Evolutionary conservation across 2,888 invertebrate genomes (phyloP), one percentile per base, ranked within the genome.

Genomic region (Sinohyriopsis cumingii): DNA sequence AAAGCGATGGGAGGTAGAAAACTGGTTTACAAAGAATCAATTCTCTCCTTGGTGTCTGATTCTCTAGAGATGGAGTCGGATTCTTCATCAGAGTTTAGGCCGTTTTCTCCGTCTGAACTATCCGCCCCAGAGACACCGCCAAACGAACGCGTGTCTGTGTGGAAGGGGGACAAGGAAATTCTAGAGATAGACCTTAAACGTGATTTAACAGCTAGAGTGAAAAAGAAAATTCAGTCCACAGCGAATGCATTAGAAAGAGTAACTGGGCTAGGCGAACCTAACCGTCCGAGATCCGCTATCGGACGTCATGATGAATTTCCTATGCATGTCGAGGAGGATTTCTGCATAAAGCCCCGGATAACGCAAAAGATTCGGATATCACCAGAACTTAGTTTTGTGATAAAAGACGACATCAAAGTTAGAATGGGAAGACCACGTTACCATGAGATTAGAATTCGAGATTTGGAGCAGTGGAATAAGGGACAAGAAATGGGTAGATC

Each of bases 341-440:
- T 80, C 68, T 73, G 82, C 55, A 71, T 73, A 25, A 70, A 79
- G 63, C 85, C 86, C 25, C 77, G 80, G 67, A 85, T 86, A 28
- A 82, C 83, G 7, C 87, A 88, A 65, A 76, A 78, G 33, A 79
- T 88, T 67, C 76, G 86, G 28, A 85, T 88, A 20, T 86, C 88
- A 5, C 86, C 88, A 1, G 81, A 85, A 59, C 79, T 88, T 3
- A 84, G 84, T 68, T 68, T 76, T 24, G 83, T 87, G 6, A 87
- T 88, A 59, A 73, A 79, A 55, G 75, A 80, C 59, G 87, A 88
- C 69, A 85, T 88, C 63, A 77, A 79, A 55, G 81, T 82, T 18
- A 73, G 88, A 53, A 86, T 88, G 87, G 86, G 85, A n/a, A 67
- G 84, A 20, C 87, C 86, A 7, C 71, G 85, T 19, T 82, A 84